Evolutionary conservation across 2,797 vertebrate genomes (phyloP).

Genomic region (Pelobates cultripes): DNA sequence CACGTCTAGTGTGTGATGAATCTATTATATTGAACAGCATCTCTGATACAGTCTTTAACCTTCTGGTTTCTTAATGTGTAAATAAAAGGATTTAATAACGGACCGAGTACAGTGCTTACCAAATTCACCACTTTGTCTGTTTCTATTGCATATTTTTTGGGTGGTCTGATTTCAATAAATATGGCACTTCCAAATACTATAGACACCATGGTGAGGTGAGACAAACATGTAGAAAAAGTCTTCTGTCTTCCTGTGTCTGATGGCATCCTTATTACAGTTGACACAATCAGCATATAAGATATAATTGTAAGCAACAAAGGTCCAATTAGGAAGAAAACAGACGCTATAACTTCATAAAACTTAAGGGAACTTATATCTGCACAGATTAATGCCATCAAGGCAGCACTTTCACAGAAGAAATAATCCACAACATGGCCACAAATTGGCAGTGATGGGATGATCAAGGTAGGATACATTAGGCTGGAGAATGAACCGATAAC

Average conservation of each 20-base stretch:
- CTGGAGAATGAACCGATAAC: constrained; percentile 42
- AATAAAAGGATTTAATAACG: constrained; percentile 58
- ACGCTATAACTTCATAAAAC: background rate
- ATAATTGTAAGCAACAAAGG: constrained; percentile 19
- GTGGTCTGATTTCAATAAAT: constrained; percentile 26
- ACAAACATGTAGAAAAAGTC: constrained; percentile 49
- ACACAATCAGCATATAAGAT: constrained; percentile 38
- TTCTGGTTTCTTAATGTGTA: constrained; percentile 58
- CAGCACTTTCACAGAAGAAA: constrained; percentile 52
- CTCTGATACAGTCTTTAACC: constrained; percentile 55
- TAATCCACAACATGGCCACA: constrained; percentile 25
- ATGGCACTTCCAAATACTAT: constrained; percentile 33
- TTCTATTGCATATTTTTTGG: background rate
- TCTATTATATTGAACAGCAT: background rate
- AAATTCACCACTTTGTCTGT: constrained; percentile 32
- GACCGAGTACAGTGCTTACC: constrained; percentile 56
- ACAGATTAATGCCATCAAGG: constrained; percentile 58
- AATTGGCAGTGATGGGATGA: constrained; percentile 18
- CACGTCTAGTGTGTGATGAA: too few species aligned
- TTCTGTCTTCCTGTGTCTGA: constrained; percentile 22
- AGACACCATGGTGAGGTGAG: constrained; percentile 28
- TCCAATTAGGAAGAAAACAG: constrained; percentile 11
- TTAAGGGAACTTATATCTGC: constrained; percentile 32
- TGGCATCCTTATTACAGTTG: constrained; percentile 7
- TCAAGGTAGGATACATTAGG: constrained; percentile 35